phyloP scores from a whole-genome alignment of 2,888 invertebrate species.

The Sminthurinus aureus region DNA sequence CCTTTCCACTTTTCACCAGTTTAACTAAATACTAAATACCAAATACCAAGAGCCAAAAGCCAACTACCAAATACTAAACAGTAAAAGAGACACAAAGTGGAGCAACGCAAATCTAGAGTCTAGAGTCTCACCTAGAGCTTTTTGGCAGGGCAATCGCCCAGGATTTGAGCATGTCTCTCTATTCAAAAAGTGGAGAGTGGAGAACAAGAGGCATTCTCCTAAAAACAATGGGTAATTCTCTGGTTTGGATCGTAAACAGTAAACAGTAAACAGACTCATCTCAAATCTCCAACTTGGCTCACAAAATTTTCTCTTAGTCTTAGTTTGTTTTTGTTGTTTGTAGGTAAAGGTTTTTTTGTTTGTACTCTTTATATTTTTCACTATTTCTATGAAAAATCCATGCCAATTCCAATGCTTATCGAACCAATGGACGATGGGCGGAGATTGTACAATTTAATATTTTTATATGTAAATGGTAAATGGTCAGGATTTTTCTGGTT shows the following conservation, averaged over 20 bases:
- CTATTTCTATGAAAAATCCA: too few relatives aligned
- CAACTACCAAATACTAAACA: too few relatives aligned
- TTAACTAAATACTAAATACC: neutral
- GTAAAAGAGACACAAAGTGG: too few relatives aligned
- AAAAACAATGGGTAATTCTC: neutral
- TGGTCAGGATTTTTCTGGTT: too few relatives aligned
- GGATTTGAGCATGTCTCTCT: neutral
- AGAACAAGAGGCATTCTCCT: neutral
- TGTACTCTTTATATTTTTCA: neutral
- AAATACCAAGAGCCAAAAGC: too few relatives aligned
- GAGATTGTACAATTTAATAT: too few relatives aligned
- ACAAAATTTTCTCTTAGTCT: neutral
- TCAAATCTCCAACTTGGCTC: neutral
- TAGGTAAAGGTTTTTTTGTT: neutral
- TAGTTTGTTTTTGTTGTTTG: neutral
- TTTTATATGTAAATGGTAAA: too few relatives aligned
- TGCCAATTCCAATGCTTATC: too few relatives aligned
- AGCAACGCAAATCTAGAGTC: too few relatives aligned
- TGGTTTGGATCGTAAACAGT: neutral
- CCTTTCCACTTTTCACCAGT: slow-evolving; percentile 10
- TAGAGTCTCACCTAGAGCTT: too few relatives aligned
- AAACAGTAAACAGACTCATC: too few relatives aligned
- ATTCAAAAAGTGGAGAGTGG: neutral
- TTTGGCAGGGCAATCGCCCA: neutral
- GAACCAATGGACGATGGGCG: too few relatives aligned